Evolutionary conservation across 2,888 invertebrate genomes (phyloP).

Genomic region (Pelosia muscerda): DNA sequence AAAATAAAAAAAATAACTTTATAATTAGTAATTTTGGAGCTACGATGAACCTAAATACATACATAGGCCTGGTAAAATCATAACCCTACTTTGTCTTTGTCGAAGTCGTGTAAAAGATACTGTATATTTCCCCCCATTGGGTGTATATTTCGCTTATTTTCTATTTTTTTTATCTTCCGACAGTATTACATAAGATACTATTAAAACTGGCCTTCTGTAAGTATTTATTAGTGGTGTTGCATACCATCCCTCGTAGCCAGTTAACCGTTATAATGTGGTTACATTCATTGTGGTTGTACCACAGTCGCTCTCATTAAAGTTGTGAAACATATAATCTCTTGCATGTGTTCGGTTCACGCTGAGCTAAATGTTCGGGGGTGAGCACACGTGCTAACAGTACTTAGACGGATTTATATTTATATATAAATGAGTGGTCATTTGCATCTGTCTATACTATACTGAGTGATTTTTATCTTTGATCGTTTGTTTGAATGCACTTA

Average conservation of each 20-base stretch:
- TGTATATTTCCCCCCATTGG: no score
- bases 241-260: conserved; percentile 14
- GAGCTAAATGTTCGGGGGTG: conserved; percentile 25
- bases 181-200: neutral
- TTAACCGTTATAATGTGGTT: conserved; percentile 49
- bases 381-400: conserved; percentile 18
- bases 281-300: conserved; percentile 21
- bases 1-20: no score
- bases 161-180: no score
- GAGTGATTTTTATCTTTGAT: neutral
- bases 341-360: conserved; percentile 34
- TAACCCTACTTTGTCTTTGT: no score
- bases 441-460: neutral
- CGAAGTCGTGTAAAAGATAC: no score
- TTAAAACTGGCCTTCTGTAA: neutral
- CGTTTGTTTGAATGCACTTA: no score
- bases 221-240: neutral
- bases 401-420: conserved; percentile 6
- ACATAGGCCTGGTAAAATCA: no score
- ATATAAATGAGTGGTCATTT: conserved; percentile 10
- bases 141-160: no score
- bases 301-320: conserved; percentile 34
- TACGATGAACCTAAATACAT: no score
- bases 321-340: conserved; percentile 32
- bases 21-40: no score